Base-by-base conservation (phyloP, 2,797 vertebrate species). In the Alcedo atthis region DNA sequence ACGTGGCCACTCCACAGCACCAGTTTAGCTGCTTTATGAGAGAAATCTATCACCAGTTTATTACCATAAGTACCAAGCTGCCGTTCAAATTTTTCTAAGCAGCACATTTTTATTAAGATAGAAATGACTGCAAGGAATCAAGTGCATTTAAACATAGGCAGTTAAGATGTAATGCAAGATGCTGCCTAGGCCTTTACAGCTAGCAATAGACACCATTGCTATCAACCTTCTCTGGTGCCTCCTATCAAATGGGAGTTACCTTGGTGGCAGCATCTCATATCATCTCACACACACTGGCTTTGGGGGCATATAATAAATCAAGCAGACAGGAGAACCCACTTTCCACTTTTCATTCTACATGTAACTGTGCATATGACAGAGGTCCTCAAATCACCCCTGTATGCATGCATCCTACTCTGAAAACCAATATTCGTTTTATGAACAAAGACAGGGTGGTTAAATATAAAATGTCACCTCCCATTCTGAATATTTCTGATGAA, bases 21-120 rank as follows among this genome's bases (percentile, higher is more conserved):
- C 74, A 64, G 73, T 78, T 82, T 22, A 90, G 93, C 89, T 89
- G 85, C 82, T 92, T 85, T 24, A 49, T 8, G 3, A 49, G 46
- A 73, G 30, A 46, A 57, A 87, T 54, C 75, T 46, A 94, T 89
- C 94, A 93, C 84, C 82, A 57, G n/a, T 93, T 95, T 89, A 93
- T 91, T 90, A 82, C 89, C 70, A 32, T 46, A 89, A 79, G 28
- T 19, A 85, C 49, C 81, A 69, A 90, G 83, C 81, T 87, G 87
- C 59, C 69, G 82, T 78, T 66, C 0, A 1, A 91, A 57, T 89
- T 75, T 77, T 85, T 87, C 81, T 32, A 32, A 91, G 64, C 57
- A 48, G 54, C 2, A 12, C 2, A 0, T 37, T 92, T 96, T 84
- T 89, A 71, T 67, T 71, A 55, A 85, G 90, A 83, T 21, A 66